Conservation (phyloP, 1,140 invertebrate genomes). For the Anagrus nilaparvatae region DNA sequence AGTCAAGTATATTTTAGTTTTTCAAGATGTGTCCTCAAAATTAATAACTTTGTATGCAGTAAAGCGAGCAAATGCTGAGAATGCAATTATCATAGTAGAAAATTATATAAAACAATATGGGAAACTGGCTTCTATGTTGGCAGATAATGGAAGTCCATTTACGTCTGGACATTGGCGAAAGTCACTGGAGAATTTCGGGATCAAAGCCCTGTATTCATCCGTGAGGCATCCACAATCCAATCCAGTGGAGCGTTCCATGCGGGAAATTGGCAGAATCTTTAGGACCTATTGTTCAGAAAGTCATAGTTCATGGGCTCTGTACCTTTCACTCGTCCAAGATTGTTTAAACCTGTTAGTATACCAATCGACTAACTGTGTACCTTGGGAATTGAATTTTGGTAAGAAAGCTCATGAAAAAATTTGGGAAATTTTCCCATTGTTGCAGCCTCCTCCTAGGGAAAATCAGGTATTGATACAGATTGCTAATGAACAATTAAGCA, state of each 20-base stretch:
- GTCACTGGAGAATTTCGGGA: not conserved
- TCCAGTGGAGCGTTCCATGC: slow-evolving; percentile 22
- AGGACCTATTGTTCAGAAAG: slow-evolving; percentile 10
- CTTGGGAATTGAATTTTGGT: slow-evolving; percentile 28
- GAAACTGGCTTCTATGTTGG: not conserved
- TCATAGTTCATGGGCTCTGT: slow-evolving; percentile 5
- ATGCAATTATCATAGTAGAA: no score
- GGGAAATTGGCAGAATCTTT: slow-evolving; percentile 19
- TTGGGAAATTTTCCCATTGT: not conserved
- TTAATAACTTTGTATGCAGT: slow-evolving; percentile 23
- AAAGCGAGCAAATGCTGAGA: slow-evolving; percentile 18
- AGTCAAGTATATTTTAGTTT: slow-evolving; percentile 22
- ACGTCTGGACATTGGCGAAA: slow-evolving; percentile 1
- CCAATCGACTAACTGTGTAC: slow-evolving; percentile 12
- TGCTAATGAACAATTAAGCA: not conserved
- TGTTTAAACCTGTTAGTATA: not conserved
- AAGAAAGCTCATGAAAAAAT: slow-evolving; percentile 12
- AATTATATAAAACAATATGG: slow-evolving; percentile 1
- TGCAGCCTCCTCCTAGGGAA: not conserved
- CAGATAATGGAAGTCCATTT: slow-evolving; percentile 9
- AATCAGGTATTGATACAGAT: not conserved
- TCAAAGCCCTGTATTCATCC: slow-evolving; percentile 3
- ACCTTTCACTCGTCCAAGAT: not conserved
- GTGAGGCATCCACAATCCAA: slow-evolving; percentile 23
- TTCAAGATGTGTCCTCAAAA: slow-evolving; percentile 25